Conservation (phyloP, 2,888 invertebrate species). For the Blastobasis lacticolella region DNA sequence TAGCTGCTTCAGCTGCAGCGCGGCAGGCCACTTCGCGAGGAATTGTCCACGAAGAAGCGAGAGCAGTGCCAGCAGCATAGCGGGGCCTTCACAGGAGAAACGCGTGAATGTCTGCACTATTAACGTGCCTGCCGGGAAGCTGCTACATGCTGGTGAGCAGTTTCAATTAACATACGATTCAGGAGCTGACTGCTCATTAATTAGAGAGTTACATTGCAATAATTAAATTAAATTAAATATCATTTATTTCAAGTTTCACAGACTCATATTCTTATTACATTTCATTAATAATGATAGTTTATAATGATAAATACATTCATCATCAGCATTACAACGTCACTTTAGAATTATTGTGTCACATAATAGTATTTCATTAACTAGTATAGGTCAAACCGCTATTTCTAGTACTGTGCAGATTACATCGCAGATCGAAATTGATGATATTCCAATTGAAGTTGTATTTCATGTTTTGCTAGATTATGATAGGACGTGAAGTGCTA, state of each 20-base stretch:
- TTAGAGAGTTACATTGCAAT: no score
- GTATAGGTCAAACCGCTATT: background rate
- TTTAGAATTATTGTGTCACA: no score
- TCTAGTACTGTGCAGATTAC: background rate
- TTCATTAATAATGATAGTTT: no score
- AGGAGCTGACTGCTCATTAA: background rate
- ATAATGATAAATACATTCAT: no score
- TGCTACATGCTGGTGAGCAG: background rate
- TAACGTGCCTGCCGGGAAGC: background rate
- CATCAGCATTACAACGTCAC: no score
- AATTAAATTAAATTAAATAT: no score
- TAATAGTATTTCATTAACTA: background rate
- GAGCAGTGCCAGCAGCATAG: background rate
- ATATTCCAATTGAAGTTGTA: background rate
- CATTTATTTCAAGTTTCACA: no score
- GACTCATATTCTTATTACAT: no score
- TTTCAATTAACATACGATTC: background rate
- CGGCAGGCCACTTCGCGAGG: background rate
- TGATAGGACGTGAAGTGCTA: background rate
- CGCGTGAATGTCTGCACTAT: constrained; percentile 4
- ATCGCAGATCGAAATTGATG: no score
- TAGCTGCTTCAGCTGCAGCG: background rate
- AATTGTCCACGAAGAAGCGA: background rate
- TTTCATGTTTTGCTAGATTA: background rate
- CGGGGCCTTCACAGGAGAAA: background rate